phyloP scores from a whole-genome alignment of 2,797 vertebrate genomes.

The Crenuchus spilurus region DNA sequence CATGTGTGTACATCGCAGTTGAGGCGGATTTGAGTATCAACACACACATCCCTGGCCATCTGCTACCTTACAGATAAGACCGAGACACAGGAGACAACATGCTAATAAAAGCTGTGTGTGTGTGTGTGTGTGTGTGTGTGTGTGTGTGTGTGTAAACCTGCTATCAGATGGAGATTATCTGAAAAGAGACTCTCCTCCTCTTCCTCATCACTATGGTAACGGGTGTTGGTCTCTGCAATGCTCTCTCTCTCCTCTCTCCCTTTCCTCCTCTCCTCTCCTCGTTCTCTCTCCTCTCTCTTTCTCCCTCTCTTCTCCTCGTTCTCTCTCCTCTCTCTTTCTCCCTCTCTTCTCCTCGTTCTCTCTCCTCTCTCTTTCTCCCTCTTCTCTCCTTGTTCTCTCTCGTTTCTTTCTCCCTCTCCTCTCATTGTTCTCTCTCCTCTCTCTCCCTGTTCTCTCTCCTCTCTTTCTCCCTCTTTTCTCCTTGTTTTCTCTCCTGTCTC shows the following conservation, averaged over 20 bases:
- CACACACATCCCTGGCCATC: slow-evolving; percentile 22
- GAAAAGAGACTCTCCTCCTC: slow-evolving; percentile 36
- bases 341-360: neutral
- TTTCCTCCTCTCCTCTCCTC: neutral
- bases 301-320: neutral
- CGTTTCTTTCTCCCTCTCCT: too few relatives aligned
- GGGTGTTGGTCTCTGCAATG: neutral
- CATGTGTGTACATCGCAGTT: slow-evolving; percentile 2
- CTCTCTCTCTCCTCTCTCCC: neutral
- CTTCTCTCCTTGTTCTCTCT: too few relatives aligned
- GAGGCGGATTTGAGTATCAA: slow-evolving; percentile 30
- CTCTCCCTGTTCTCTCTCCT: too few relatives aligned
- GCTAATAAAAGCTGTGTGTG: slow-evolving; percentile 7
- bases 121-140: slow-evolving; percentile 18
- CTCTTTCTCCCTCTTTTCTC: too few relatives aligned
- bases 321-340: neutral
- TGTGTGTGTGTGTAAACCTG: neutral
- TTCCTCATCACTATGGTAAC: slow-evolving; percentile 6
- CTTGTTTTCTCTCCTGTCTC: too few relatives aligned
- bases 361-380: slow-evolving; percentile 1
- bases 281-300: neutral
- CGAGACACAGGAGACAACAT: slow-evolving; percentile 15
- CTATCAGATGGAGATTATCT: neutral
- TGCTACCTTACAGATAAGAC: slow-evolving; percentile 33
- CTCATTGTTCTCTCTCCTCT: too few relatives aligned